Percentiles rank a stretch among this genome's conserved stretches.
These are phyloP conservation scores for Micrastur ruficollis DNA, from an alignment of 2,797 vertebrate species.

Conservation along the genomic window DNA sequence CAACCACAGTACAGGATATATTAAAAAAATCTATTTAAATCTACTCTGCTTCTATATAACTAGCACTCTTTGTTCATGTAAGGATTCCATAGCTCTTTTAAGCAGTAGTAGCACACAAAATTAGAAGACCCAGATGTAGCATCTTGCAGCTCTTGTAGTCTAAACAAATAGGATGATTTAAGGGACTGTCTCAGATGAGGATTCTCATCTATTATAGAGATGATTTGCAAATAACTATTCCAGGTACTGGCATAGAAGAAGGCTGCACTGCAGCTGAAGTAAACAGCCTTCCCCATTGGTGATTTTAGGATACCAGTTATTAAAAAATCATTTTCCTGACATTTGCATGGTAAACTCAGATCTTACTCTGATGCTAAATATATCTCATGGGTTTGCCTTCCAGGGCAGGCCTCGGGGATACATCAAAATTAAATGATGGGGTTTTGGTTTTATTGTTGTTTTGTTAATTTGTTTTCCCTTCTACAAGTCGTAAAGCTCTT, in stretches of 20 bases:
- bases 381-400: neutral
- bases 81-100: neutral
- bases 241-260: neutral
- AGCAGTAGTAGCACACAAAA: neutral
- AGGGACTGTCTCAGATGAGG: neutral
- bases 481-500: neutral
- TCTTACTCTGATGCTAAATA: neutral
- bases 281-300: neutral
- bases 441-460: neutral
- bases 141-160: neutral
- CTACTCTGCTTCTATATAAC: neutral
- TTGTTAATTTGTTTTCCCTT: neutral
- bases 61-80: neutral
- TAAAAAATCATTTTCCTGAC: neutral
- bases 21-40: neutral
- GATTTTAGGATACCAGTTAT: neutral
- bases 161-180: neutral
- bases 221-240: neutral
- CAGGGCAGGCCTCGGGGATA: neutral
- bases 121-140: neutral
- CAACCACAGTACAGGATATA: neutral
- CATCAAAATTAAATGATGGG: neutral
- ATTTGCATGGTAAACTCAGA: neutral
- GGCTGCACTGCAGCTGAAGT: neutral
- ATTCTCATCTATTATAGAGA: neutral